Conservation (phyloP, 1,140 invertebrate species). For the Oreohelix idahoensis region DNA sequence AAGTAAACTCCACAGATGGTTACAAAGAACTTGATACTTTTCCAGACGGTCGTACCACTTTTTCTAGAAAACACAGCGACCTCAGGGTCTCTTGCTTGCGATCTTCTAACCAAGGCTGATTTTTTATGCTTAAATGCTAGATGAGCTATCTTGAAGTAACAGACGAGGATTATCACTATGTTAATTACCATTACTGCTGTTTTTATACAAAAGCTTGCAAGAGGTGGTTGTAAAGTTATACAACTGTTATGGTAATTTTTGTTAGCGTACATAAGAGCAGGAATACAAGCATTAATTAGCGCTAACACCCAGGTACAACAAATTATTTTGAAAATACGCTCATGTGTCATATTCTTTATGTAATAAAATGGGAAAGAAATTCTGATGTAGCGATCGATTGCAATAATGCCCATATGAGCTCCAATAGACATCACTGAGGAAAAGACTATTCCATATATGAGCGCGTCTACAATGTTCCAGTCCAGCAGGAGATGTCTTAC, state of each 20-base stretch:
- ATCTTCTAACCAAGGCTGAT: neutral
- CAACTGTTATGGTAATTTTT: neutral
- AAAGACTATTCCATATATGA: neutral
- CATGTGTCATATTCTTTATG: neutral
- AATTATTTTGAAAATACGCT: neutral
- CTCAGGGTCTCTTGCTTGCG: too few species aligned
- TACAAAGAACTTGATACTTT: too few species aligned
- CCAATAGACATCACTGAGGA: neutral
- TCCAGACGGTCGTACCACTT: too few species aligned
- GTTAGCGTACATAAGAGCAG: neutral
- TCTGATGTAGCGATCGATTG: neutral
- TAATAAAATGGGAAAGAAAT: neutral
- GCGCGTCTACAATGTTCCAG: neutral
- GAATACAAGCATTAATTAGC: neutral
- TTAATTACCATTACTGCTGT: neutral
- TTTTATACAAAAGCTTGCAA: neutral
- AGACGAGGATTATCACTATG: neutral
- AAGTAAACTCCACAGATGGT: too few species aligned
- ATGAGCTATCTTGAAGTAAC: neutral
- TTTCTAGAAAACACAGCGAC: too few species aligned
- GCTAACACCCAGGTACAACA: neutral
- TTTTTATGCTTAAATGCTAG: neutral
- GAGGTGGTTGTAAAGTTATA: neutral
- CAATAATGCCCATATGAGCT: neutral
- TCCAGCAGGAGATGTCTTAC: neutral